Base-by-base conservation (phyloP, 2,888 invertebrate genomes). In the Perizoma affinitatum region DNA sequence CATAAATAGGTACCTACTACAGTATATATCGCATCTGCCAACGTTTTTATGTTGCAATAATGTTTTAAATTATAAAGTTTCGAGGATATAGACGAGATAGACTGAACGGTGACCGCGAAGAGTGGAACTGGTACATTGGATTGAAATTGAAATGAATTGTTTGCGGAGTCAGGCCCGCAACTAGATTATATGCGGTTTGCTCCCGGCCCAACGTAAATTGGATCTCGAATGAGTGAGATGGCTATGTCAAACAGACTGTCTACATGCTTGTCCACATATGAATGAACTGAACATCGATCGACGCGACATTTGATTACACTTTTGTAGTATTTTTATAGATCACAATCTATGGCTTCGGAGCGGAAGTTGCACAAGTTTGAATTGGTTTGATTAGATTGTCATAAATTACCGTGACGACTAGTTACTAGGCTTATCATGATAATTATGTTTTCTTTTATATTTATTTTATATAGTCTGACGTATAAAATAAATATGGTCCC, bases 91-190 rank as follows among this genome's bases (percentile, higher is more conserved):
- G 56, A 46, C 54, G 50, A 53, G 22, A 2, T 22, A 22, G 51
- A 55, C 61, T 56, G 67, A 69, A 68, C 61, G 55, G 72, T 71
- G 69, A 70, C 75, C 69, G 70, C 74, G 65, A 67, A 65, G 71
- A 69, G 71, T 78, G 74, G 72, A 68, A 71, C 72, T 75, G 77
- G 74, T 78, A 75, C 79, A 74, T 79, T 79, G 74, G 75, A 78
- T 84, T 82, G 83, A 80, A 87, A 88, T 85, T 83, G 84, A 86
- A 88, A 88, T 89, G 83, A 87, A 88, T 87, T 88, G 90, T 90
- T 88, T 87, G 86, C 79, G 65, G 80, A 84, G 84, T 80, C 79
- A 75, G 79, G 81, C 74, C 68, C 70, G 72, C 75, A 73, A 73
- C 79, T 76, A 78, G 79, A 80, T 81, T 82, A 81, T 82, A 76